Evolutionary conservation across 2,113 vertebrate genomes (phyloP).

Genomic region (Solenodon paradoxus): DNA sequence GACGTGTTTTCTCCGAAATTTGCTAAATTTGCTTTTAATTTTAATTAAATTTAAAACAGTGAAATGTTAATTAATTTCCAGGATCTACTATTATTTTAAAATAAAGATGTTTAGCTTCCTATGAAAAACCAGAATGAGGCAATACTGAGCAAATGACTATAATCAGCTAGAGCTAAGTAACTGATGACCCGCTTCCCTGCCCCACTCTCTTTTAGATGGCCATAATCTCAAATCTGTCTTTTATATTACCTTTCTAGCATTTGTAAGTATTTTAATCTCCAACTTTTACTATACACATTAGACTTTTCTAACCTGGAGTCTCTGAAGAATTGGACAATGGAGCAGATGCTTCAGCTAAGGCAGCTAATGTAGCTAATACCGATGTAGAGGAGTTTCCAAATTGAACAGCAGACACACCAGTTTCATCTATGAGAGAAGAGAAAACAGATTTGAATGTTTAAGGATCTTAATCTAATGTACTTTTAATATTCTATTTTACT

Average conservation of each 20-base stretch:
- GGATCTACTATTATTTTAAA: background rate
- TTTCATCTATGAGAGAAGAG: slow-evolving; percentile 82
- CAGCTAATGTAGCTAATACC: slow-evolving; percentile 90
- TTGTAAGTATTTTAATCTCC: background rate
- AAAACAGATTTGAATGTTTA: slow-evolving; percentile 44
- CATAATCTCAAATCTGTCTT: background rate
- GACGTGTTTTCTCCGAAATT: slow-evolving; percentile 15
- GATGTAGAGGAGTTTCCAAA: slow-evolving; percentile 91
- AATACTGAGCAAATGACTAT: background rate
- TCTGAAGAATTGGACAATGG: slow-evolving; percentile 89
- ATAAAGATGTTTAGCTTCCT: background rate
- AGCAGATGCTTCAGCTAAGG: slow-evolving; percentile 91
- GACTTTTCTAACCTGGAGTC: slow-evolving; percentile 86
- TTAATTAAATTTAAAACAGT: background rate
- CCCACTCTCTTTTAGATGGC: background rate
- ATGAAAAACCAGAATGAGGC: background rate
- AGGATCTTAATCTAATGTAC: background rate
- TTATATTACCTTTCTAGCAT: background rate
- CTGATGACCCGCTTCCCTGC: too few relatives aligned
- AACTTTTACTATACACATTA: background rate
- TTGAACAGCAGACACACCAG: slow-evolving; percentile 89
- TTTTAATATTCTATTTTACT: slow-evolving; percentile 25
- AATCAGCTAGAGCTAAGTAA: background rate
- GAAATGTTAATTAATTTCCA: background rate
- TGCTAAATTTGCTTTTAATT: background rate